Evolutionary conservation across 2,888 invertebrate species (phyloP).

Genomic region (Athalia cordata): DNA sequence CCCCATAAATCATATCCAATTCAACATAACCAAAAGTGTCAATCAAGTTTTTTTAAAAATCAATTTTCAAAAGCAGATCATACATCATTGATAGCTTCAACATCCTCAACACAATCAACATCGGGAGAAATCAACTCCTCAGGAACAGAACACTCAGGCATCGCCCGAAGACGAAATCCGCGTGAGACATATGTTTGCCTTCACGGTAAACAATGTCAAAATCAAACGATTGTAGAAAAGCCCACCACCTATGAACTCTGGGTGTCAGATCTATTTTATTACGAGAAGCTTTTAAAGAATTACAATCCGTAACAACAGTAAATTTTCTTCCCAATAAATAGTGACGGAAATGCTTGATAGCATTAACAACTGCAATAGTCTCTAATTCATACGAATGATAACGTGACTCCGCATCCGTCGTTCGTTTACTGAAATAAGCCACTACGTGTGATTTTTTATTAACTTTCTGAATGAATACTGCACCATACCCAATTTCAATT

Average conservation of each 20-base stretch:
- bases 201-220: conserved; percentile 9
- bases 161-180: conserved; percentile 17
- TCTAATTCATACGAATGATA: conserved; percentile 10
- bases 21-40: neutral
- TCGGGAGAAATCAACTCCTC: neutral
- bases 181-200: conserved; percentile 1
- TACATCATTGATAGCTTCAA: neutral
- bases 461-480: conserved; percentile 42
- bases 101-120: neutral
- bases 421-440: conserved; percentile 29
- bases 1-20: neutral
- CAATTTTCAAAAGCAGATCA: neutral
- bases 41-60: neutral
- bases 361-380: conserved; percentile 12
- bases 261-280: conserved; percentile 56
- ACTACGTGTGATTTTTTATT: neutral
- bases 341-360: conserved; percentile 6
- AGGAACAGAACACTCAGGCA: conserved; percentile 20
- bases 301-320: conserved; percentile 6
- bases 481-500: conserved; percentile 45
- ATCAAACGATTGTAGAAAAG: conserved; percentile 48
- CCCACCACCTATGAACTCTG: conserved; percentile 60
- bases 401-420: neutral
- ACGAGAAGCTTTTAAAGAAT: conserved; percentile 53
- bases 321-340: neutral